Percentiles rank a stretch among this genome's conserved stretches.
These are phyloP conservation scores for Panzeria rudis DNA, from an alignment of 2,888 invertebrate species.

Conservation along the genomic window DNA sequence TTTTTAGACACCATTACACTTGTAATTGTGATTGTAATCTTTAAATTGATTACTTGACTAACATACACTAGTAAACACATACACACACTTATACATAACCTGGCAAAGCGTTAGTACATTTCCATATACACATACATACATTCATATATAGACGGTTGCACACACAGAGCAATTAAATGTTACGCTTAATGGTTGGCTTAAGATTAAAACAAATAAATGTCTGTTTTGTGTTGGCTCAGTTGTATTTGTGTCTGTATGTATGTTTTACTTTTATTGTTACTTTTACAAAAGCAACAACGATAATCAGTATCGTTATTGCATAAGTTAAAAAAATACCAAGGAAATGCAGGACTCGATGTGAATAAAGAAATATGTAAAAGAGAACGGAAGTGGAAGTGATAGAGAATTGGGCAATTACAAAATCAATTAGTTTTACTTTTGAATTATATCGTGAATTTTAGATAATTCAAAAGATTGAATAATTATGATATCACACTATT, in stretches of 20 bases:
- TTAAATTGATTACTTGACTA: slow-evolving; percentile 71
- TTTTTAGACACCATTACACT: slow-evolving; percentile 69
- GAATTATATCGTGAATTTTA: slow-evolving; percentile 6
- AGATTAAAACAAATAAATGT: slow-evolving; percentile 55
- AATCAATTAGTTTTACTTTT: slow-evolving; percentile 54
- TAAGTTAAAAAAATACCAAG: slow-evolving; percentile 24
- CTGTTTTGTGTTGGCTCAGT: slow-evolving; percentile 25
- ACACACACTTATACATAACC: slow-evolving; percentile 3
- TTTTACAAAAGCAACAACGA: slow-evolving; percentile 13
- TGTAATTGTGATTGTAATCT: slow-evolving; percentile 73
- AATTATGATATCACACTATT: slow-evolving; percentile 48
- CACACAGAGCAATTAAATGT: slow-evolving; percentile 68
- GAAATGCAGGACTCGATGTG: neutral
- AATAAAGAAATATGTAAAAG: neutral
- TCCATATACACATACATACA: slow-evolving; percentile 15
- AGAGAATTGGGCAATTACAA: slow-evolving; percentile 44
- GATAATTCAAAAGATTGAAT: slow-evolving; percentile 17
- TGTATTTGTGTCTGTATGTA: slow-evolving; percentile 6
- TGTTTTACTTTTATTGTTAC: slow-evolving; percentile 14
- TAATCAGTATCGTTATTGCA: slow-evolving; percentile 49
- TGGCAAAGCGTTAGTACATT: slow-evolving; percentile 8
- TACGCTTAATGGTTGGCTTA: slow-evolving; percentile 67
- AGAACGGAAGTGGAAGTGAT: slow-evolving; percentile 24
- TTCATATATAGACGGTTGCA: too few relatives aligned
- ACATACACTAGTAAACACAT: neutral